A percentile compares a stretch with the other conserved stretches of the same genome.
phyloP scores from a whole-genome alignment of 2,113 vertebrate genomes.

The Spheniscus mendiculus region DNA sequence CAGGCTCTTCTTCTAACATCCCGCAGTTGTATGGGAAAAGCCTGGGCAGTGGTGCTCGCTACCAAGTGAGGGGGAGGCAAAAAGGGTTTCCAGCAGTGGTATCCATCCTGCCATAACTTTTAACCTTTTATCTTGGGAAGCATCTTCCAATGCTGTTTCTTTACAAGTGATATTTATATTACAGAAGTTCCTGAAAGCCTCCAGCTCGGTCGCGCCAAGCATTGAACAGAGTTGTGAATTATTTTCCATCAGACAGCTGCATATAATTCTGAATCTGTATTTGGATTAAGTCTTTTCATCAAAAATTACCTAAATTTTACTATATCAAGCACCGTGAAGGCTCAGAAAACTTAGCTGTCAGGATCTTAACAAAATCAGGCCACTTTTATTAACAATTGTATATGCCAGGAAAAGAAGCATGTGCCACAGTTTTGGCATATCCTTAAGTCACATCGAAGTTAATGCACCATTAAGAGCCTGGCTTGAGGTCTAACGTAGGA shows the following conservation, averaged over 20 bases:
- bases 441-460: not conserved
- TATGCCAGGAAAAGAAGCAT: not conserved
- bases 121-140: not conserved
- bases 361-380: not conserved
- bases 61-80: not conserved
- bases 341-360: not conserved
- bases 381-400: not conserved
- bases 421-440: not conserved
- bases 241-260: not conserved
- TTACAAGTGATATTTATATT: not conserved
- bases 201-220: not conserved
- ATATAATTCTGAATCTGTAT: not conserved
- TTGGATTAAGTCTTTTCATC: not conserved
- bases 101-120: not conserved
- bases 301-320: not conserved
- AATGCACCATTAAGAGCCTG: not conserved
- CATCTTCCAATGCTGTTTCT: not conserved
- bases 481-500: not conserved
- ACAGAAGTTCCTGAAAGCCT: not conserved
- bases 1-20: not conserved
- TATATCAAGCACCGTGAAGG: fast-evolving
- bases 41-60: not conserved
- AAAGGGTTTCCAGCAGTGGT: not conserved
- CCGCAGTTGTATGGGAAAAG: not conserved
- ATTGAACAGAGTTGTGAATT: not conserved